Evolutionary conservation across 2,888 invertebrate species (phyloP), one percentile per base, ranked within the genome.

Genomic region (Ichneumoninae sp.): DNA sequence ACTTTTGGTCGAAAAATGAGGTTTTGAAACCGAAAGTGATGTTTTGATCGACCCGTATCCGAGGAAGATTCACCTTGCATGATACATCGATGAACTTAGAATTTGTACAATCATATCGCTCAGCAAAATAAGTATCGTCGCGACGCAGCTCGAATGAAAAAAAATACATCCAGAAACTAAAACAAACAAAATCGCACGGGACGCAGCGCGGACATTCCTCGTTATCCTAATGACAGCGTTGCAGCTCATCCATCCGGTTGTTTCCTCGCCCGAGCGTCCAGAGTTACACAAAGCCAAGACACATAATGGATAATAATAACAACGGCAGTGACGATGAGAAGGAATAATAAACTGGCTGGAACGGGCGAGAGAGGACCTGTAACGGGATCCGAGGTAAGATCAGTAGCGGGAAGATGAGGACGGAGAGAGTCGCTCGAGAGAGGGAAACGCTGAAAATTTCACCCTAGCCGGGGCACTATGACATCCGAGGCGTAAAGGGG

Each of bases 401-500:
- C 71, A 78, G 82, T 30, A 47, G 44, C 44, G 60, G 47, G 62
- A 60, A 76, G 52, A 80, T 65, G 71, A 75, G 60, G 75, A 79
- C 72, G 60, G 72, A 60, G 80, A 75, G 82, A 84, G 80, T 7
- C 4, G 40, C 8, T 5, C 47, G 50, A 16, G 26, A 13, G 33
- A 16, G 26, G 60, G 70, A 44, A 86, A 82, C 82, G 72, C 81
- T 81, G 87, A 83, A 86, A 87, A 87, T 78, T 85, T 66, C 81
- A 82, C 80, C 82, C 84, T 77, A 60, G 22, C 26, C 71, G 66
- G 78, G 87, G 80, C 80, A 83, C 87, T 79, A 86, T 90, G 91
- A 90, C 90, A 91, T 90, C 80, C 88, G 91, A 91, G 78, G 90
- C 90, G 86, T 88, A 90, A 76, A 90, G 88, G 89, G 90, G 89